Base-by-base conservation (phyloP, 1,140 invertebrate genomes). In the Ptiloglossa arizonensis region DNA sequence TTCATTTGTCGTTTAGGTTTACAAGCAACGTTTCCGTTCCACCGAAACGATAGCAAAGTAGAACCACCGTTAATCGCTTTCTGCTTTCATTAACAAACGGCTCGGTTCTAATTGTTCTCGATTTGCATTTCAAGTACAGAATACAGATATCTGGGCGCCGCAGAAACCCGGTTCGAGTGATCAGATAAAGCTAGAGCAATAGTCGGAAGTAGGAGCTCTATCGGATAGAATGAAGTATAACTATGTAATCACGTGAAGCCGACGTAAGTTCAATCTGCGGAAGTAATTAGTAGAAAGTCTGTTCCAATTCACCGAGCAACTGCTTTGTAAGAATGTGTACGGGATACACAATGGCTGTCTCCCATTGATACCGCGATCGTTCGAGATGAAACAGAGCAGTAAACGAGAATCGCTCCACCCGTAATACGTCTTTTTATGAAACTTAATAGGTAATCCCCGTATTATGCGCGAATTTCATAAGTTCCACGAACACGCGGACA, bases 271-370 rank as follows among this genome's bases (percentile, higher is more conserved):
- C 54, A 66, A 82, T 48, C 52, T 64, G 27, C 75, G 80, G 80
- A 86, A 80, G 63, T 75, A 82, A 86, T 86, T 86, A 86, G 44
- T 79, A 86, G 80, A 86, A 86, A 87, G 84, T 86, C 71, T n/a
- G 79, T 74, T 83, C 64, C 77, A 67, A 83, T 75, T 64, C 72
- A 48, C 41, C 11, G 46, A 5, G 38, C 48, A 54, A 15, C 17
- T 57, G 17, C 46, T 44, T 29, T 2, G 19, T 19, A 69, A 59
- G 54, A 69, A 44, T 13, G 48, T 29, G 38, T 24, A 57, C 41
- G 6, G 19, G 13, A 57, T 44, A 24, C 17, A 74, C n/a, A 59
- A 69, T 60, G 22, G 0, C 41, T 29, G 41, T 1, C 11, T 32
- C 38, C 35, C 52, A 66, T 57, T 74, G 59, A 79, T 67, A n/a